Evolutionary conservation across 2,113 vertebrate genomes (phyloP).

Genomic region (Crypturellus undulatus): DNA sequence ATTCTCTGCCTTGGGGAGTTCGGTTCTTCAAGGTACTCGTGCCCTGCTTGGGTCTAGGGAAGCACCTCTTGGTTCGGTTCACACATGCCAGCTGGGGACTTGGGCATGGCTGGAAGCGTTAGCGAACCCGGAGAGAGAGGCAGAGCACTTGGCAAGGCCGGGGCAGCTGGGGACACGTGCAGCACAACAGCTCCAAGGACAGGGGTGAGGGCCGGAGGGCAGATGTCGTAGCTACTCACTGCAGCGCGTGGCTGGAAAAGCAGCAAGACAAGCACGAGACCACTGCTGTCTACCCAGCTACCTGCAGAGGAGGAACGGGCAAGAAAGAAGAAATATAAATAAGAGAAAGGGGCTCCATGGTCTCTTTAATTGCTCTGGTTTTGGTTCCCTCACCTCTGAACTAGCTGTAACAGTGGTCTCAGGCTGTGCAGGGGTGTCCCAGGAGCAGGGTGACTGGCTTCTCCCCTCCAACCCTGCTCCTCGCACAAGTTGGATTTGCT

Average conservation of each 20-base stretch:
- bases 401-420: rapidly evolving
- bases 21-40: background rate
- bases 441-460: background rate
- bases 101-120: background rate
- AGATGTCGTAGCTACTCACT: background rate
- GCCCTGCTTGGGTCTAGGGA: background rate
- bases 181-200: background rate
- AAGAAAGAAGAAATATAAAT: background rate
- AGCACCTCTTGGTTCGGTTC: background rate
- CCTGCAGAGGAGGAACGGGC: background rate
- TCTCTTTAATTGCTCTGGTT: background rate
- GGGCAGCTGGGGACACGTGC: too few relatives aligned
- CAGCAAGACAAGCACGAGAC: background rate
- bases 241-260: background rate
- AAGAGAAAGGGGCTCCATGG: background rate
- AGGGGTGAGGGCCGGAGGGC: background rate
- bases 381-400: background rate
- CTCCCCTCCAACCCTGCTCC: background rate
- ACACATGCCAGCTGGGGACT: background rate
- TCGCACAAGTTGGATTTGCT: background rate
- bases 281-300: background rate
- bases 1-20: background rate
- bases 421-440: background rate
- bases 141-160: background rate
- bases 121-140: background rate